Evolutionary conservation across 37 sponge, comb jelly and placozoan species (phyloP).

Genomic region (Petrosia ficiformis): DNA sequence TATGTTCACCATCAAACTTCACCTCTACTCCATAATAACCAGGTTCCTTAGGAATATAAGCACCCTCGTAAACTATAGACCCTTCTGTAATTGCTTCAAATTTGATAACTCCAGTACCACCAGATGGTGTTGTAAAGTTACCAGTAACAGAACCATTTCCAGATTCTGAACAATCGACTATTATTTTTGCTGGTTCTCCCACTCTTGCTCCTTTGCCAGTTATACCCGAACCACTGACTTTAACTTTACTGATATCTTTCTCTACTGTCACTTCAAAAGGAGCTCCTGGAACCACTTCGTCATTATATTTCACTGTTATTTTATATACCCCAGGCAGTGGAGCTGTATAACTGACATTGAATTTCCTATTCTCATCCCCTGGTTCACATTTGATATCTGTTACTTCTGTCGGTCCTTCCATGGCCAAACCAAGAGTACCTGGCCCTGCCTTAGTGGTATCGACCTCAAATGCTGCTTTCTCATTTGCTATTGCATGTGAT

Average conservation of each 20-base stretch:
- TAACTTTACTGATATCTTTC: conserved; percentile 53
- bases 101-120: conserved; percentile 5
- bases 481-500: conserved; percentile 44
- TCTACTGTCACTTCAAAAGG: conserved; percentile 63
- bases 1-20: conserved; percentile 38
- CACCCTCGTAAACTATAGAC: conserved; percentile 28
- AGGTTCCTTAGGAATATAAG: conserved; percentile 47
- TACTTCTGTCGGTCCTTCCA: conserved; percentile 59
- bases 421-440: conserved; percentile 44
- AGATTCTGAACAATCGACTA: conserved; percentile 54
- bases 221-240: conserved; percentile 67
- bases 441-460: conserved; percentile 57
- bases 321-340: conserved; percentile 37
- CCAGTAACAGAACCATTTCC: conserved; percentile 51
- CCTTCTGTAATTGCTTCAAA: conserved; percentile 14
- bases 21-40: conserved; percentile 59
- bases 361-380: conserved; percentile 25
- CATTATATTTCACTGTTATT: conserved; percentile 29
- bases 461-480: conserved; percentile 48
- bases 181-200: conserved; percentile 32
- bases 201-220: conserved; percentile 67
- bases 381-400: conserved; percentile 21
- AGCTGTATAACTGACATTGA: conserved; percentile 27
- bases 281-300: conserved; percentile 53
- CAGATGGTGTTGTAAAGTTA: conserved; percentile 43